Evolutionary conservation across 2,797 vertebrate species (phyloP), one percentile per base, ranked within the genome.

Genomic region (Eupleurogrammus muticus): DNA sequence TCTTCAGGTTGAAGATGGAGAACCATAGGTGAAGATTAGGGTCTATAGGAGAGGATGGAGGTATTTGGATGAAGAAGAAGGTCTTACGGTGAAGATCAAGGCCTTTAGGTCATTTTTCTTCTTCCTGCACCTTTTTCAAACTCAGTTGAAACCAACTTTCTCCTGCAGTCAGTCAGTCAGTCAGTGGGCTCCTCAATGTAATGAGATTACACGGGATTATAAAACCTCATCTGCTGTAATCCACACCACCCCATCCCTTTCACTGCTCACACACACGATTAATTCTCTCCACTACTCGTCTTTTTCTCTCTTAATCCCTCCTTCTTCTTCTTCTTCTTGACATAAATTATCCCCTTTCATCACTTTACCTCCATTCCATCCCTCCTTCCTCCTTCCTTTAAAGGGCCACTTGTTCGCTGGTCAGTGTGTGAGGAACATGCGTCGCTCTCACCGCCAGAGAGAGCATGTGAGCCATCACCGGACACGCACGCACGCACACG

Each of bases 201-300:
- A 91, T 87, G 83, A 82, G 88, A 91, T 92, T 91, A 92, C 89
- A 88, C 4, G n/a, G 89, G 87, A 91, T 92, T 92, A 87, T 75
- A 59, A 82, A 87, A 81, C 14, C 32, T 66, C 9, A 65, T 77
- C 79, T 72, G 73, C 72, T 87, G 87, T 90, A 90, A 91, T 91
- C 90, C 89, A 89, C 80, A 90, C 87, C 75, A 28, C 73, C 83
- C 89, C 88, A 89, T 90, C 85, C 85, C 80, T 90, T 89, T 83
- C 70, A 68, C 87, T 71, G 66, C 16, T 80, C 57, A 52, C 73
- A 58, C 53, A 66, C 74, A 21, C 51, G 42, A 61, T 70, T 66
- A 51, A 70, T 77, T 79, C 80, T 77, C 70, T 66, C 77, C 81
- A 56, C 54, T 9, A 73, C 53, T 75, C 59, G 12, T 67, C 75